Evolutionary conservation across 2,888 invertebrate genomes (phyloP).

Genomic region (Celastrina argiolus): DNA sequence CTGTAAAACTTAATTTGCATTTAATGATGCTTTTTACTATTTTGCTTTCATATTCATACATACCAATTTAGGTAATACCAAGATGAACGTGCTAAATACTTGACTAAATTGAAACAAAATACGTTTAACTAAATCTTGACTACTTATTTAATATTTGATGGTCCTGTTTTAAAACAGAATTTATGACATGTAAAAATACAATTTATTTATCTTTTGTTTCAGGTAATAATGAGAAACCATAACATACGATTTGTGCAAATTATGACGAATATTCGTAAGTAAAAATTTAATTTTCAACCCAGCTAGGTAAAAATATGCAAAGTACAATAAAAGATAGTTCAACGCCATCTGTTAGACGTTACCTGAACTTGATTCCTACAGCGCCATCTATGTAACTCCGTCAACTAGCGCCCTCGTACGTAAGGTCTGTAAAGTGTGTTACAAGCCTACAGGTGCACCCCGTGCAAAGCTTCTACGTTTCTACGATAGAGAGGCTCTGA

Average conservation of each 20-base stretch:
- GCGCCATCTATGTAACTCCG: constrained; percentile 12
- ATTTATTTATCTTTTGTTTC: neutral
- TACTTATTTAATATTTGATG: no score
- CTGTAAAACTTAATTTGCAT: neutral
- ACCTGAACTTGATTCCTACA: neutral
- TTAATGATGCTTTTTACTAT: neutral
- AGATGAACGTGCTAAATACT: no score
- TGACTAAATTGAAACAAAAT: no score
- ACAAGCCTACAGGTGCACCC: neutral
- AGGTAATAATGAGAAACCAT: neutral
- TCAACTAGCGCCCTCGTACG: neutral
- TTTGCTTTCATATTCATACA: neutral
- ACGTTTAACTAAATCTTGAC: no score
- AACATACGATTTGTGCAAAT: neutral
- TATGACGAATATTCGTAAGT: neutral
- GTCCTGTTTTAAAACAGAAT: neutral
- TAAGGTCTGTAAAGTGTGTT: neutral
- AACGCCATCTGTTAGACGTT: neutral
- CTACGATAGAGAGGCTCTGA: neutral
- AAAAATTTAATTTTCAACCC: neutral
- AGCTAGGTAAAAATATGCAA: no score
- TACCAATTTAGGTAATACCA: no score
- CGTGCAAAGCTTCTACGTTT: neutral
- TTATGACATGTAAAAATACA: neutral
- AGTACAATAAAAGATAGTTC: no score